Evolutionary conservation across 2,797 vertebrate genomes (phyloP), one percentile per base, ranked within the genome.

Genomic region (Danionella dracula): DNA sequence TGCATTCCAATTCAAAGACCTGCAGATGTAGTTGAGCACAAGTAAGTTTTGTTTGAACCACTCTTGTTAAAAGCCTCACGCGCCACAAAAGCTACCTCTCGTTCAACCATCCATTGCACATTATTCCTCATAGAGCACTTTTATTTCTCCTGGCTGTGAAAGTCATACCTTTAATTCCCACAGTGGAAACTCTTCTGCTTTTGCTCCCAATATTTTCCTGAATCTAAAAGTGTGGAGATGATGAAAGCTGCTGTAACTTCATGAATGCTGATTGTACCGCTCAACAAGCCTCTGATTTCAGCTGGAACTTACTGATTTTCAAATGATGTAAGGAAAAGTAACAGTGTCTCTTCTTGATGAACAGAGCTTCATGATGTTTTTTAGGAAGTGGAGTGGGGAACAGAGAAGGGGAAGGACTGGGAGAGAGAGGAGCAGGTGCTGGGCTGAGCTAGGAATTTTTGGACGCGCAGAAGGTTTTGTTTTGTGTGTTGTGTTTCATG

Each of bases 251-350:
- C 64, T 79, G 87, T 83, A 90, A 90, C 78, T 75, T 78, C 74
- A 81, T 66, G 76, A 78, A 82, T 82, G 76, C 82, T 86, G 82
- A 79, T 81, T 74, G 80, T 82, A 61, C 77, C 81, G 79, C 84
- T 87, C 84, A 82, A 72, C 78, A 78, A 81, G 72, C 82, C 81
- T 87, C 83, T 88, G 85, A 88, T 89, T 85, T 77, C 74, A 83
- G 86, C 82, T 82, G 81, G 82, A 84, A 85, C 81, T 85, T 76
- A 59, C 23, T 32, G 51, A 34, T 58, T 74, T 72, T 77, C 20
- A 81, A 84, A 88, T 90, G 88, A 90, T 86, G 88, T 87, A 90
- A 90, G 87, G 84, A 80, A 78, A 78, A 80, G 88, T 82, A 89
- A 89, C 81, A 80, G 19, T 73, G 82, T 78, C 82, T 77, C 78